These are phyloP conservation scores for Astyanax mexicanus DNA, from an alignment of 2,797 vertebrate genomes.

Conservation along the genomic window DNA sequence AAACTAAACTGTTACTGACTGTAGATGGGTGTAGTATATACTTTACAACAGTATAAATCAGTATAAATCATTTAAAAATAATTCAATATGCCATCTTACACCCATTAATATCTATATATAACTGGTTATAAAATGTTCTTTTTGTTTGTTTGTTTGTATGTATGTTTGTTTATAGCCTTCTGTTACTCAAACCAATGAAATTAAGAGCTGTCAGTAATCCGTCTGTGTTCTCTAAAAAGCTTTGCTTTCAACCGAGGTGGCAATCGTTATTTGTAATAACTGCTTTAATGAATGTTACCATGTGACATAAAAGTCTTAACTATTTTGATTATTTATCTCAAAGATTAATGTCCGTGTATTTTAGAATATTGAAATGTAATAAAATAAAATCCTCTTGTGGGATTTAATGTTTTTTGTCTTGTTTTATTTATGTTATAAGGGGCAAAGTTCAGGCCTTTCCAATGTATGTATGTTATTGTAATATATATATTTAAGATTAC, in stretches of 20 bases:
- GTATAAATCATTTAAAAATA: too few species aligned
- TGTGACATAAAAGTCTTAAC: constrained; percentile 55
- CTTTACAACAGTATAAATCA: too few species aligned
- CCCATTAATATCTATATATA: too few species aligned
- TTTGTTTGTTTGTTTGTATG: constrained; percentile 30
- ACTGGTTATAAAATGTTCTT: constrained; percentile 16
- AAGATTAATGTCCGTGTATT: constrained; percentile 63
- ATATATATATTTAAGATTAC: too few species aligned
- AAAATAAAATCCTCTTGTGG: constrained; percentile 54
- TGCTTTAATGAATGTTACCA: constrained; percentile 55
- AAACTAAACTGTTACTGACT: not conserved
- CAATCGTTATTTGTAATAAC: constrained; percentile 57
- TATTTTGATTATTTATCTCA: constrained; percentile 59
- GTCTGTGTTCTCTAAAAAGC: constrained; percentile 31
- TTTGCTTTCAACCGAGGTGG: constrained; percentile 50
- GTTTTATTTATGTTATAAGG: constrained; percentile 40
- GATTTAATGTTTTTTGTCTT: constrained; percentile 64
- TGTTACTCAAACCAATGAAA: constrained; percentile 30
- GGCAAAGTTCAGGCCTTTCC: not conserved
- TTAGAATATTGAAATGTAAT: constrained; percentile 59
- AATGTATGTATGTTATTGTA: too few species aligned
- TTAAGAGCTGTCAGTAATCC: constrained; percentile 33
- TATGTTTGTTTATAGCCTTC: too few species aligned
- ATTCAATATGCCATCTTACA: not conserved
- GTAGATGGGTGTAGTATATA: not conserved